Conservation (phyloP, 2,113 vertebrate genomes). For the Sorex araneus region DNA sequence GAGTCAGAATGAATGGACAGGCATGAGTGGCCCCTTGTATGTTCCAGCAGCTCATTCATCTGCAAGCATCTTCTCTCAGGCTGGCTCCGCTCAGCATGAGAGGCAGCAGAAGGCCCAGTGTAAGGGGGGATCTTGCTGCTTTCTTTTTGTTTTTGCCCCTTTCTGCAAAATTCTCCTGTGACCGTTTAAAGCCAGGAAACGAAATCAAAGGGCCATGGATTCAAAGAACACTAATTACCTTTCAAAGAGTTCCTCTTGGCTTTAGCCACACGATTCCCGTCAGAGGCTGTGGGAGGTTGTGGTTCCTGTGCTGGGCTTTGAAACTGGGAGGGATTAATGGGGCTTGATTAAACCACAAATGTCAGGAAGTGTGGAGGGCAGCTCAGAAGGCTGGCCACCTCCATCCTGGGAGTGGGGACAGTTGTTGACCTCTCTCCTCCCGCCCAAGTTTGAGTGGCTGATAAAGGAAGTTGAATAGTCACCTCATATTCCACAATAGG, state of each 20-base stretch:
- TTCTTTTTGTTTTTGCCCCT: constrained; percentile 45
- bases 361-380: constrained; percentile 80
- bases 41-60: not conserved
- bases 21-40: not conserved
- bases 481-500: not conserved
- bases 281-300: constrained; percentile 80
- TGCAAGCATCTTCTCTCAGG: not conserved
- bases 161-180: constrained; percentile 79
- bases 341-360: constrained; percentile 83
- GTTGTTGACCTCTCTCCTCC: not conserved
- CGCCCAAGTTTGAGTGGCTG: constrained; percentile 6
- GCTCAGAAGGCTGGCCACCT: constrained; percentile 67
- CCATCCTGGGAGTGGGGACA: not conserved
- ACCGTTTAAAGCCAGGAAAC: constrained; percentile 81
- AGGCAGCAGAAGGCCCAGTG: not conserved
- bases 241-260: constrained; percentile 83
- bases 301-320: constrained; percentile 82
- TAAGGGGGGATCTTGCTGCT: not conserved
- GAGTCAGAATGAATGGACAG: not conserved
- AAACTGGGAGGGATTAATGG: constrained; percentile 80
- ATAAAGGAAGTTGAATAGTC: constrained; percentile 46
- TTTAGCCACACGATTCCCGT: constrained; percentile 76
- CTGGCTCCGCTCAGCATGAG: not conserved
- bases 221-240: constrained; percentile 86
- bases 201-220: constrained; percentile 83